phyloP scores from a whole-genome alignment of 2,797 vertebrate genomes.

The Chaetophractus vellerosus region DNA sequence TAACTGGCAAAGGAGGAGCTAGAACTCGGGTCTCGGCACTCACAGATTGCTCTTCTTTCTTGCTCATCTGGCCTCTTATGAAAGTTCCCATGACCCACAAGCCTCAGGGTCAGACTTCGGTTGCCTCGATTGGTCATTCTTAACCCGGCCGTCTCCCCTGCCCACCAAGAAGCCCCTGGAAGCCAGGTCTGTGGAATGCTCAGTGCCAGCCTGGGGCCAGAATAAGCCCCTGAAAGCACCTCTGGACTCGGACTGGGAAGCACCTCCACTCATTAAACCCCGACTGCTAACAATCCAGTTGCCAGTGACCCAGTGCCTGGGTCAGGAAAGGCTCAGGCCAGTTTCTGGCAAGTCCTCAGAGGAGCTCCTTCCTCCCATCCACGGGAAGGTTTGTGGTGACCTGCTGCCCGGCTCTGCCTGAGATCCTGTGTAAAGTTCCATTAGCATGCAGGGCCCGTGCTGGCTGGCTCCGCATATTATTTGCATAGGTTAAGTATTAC shows the following conservation, averaged over 20 bases:
- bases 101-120: background rate
- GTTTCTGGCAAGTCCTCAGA: background rate
- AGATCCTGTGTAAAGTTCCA: conserved; percentile 69
- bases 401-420: conserved; percentile 70
- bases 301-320: background rate
- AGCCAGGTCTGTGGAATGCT: background rate
- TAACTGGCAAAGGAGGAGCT: background rate
- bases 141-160: background rate
- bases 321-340: background rate
- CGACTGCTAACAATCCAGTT: background rate
- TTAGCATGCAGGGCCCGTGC: conserved; percentile 85
- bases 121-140: background rate
- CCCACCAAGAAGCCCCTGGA: rapidly evolving
- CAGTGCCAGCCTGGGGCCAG: rapidly evolving
- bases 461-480: conserved; percentile 84
- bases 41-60: background rate
- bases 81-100: background rate
- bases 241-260: no score
- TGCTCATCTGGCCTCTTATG: background rate
- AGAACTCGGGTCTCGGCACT: background rate
- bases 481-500: conserved; percentile 88
- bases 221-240: background rate
- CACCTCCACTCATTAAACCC: no score
- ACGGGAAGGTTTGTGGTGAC: background rate
- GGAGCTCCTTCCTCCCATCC: background rate